phyloP scores from a whole-genome alignment of 2,113 vertebrate species.

The Oxyruncus cristatus region DNA sequence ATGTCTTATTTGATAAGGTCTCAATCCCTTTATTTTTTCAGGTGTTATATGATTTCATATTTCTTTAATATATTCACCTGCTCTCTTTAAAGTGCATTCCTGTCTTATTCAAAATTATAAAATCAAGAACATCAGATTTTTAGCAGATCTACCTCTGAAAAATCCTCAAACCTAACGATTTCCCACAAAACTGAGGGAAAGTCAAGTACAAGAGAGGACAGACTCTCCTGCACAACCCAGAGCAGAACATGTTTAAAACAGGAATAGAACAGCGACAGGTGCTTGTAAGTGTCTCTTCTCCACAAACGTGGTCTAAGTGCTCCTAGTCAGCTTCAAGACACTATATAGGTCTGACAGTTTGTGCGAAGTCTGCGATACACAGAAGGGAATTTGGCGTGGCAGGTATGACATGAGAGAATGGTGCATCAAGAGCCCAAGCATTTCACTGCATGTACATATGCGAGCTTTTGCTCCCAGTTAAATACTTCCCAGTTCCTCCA shows the following conservation, averaged over 20 bases:
- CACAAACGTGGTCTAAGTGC: background rate
- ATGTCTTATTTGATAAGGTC: background rate
- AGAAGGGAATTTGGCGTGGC: background rate
- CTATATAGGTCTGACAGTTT: background rate
- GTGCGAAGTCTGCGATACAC: background rate
- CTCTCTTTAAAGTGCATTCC: background rate
- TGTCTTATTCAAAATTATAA: background rate
- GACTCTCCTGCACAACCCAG: background rate
- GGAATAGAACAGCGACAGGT: background rate
- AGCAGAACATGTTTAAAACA: background rate
- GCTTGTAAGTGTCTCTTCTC: background rate
- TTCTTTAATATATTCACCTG: background rate
- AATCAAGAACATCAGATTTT: background rate
- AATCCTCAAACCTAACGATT: background rate
- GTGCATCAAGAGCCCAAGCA: background rate
- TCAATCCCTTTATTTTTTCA: background rate
- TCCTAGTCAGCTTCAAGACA: background rate
- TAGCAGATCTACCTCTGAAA: background rate
- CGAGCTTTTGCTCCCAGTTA: background rate
- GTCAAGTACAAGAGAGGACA: background rate
- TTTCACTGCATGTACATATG: rapidly evolving
- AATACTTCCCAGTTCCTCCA: background rate
- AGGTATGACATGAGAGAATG: background rate
- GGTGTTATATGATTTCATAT: background rate
- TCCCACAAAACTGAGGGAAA: background rate